Conservation (phyloP, 1,140 invertebrate genomes). For the Bombus impatiens region DNA sequence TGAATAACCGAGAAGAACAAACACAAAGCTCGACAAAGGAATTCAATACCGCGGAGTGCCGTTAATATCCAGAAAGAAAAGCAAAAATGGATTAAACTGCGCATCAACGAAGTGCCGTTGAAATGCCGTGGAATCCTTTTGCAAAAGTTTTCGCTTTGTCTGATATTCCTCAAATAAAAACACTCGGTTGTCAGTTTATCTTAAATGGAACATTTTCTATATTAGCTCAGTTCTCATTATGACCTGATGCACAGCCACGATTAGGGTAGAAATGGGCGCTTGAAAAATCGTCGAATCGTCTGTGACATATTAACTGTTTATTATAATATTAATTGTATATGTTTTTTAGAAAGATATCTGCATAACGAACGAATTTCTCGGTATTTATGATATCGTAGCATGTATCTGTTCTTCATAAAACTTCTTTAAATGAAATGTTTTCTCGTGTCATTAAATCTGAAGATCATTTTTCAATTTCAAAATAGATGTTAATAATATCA, state of each 20-base stretch:
- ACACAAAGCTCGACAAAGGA: background rate
- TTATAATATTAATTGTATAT: too few species aligned
- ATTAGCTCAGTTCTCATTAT: background rate
- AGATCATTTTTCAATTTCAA: too few species aligned
- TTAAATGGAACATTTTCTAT: background rate
- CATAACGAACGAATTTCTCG: too few species aligned
- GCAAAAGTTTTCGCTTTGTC: background rate
- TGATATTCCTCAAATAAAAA: constrained; percentile 1
- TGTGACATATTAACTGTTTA: background rate
- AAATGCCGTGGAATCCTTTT: background rate
- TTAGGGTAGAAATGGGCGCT: background rate
- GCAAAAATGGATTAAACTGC: constrained; percentile 15
- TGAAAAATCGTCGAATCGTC: background rate
- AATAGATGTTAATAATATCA: too few species aligned
- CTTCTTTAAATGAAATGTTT: too few species aligned
- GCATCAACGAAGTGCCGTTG: background rate
- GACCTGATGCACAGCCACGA: background rate
- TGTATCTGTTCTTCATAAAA: too few species aligned
- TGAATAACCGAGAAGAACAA: constrained; percentile 4
- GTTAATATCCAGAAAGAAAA: background rate
- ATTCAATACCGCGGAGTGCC: background rate
- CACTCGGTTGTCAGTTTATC: background rate
- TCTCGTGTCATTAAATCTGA: background rate
- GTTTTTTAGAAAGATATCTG: too few species aligned
- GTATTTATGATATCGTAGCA: too few species aligned